Percentiles rank a stretch among this genome's conserved stretches.
Evolutionary conservation across 2,888 invertebrate species (phyloP).

Genomic region (Crioceris asparagi): DNA sequence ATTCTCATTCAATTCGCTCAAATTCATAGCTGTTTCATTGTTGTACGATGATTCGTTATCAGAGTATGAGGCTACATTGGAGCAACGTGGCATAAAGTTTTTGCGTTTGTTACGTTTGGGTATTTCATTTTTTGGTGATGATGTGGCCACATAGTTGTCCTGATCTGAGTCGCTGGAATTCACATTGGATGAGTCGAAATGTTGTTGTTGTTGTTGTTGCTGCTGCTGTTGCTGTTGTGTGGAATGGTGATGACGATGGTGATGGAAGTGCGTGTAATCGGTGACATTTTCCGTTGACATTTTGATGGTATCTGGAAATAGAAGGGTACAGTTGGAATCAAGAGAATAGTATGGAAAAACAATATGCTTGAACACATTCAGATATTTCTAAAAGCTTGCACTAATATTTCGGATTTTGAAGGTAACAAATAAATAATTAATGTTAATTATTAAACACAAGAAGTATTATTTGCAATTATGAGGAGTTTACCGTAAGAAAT

Average conservation of each 20-base stretch:
- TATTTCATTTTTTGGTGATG: constrained; percentile 36
- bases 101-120: constrained; percentile 66
- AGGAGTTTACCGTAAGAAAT: too few species aligned
- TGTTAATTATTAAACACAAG: too few species aligned
- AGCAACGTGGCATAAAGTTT: constrained; percentile 67
- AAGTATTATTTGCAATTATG: too few species aligned
- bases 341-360: too few species aligned
- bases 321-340: too few species aligned
- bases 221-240: constrained; percentile 3
- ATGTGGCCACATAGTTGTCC: constrained; percentile 27
- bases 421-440: too few species aligned
- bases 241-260: constrained; percentile 13
- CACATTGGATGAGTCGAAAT: constrained; percentile 29
- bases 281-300: constrained; percentile 32
- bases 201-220: not conserved
- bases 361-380: too few species aligned
- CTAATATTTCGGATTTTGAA: too few species aligned
- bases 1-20: constrained; percentile 27
- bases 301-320: constrained; percentile 34
- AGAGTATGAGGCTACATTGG: constrained; percentile 41
- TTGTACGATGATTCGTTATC: constrained; percentile 32
- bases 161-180: constrained; percentile 46
- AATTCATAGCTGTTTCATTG: constrained; percentile 22
- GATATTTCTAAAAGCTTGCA: too few species aligned
- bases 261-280: constrained; percentile 18